Evolutionary conservation across 30 jellyfish, hydroid and myxozoan species (phyloP).

Genomic region (Sanderia malayensis): DNA sequence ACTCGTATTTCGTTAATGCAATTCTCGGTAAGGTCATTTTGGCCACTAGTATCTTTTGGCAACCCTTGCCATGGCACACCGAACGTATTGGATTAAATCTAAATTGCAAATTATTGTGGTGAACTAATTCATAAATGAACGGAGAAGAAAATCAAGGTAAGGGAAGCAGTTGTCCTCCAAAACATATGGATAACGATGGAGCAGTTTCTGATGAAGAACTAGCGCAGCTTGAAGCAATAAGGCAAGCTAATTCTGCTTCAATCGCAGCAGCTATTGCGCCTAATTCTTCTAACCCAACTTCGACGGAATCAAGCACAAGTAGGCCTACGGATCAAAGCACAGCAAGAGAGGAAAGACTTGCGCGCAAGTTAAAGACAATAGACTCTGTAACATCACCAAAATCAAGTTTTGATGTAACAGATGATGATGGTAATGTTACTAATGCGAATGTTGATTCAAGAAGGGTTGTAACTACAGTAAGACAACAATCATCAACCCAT

Average conservation of each 20-base stretch:
- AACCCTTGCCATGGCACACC: too few species aligned
- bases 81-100: too few species aligned
- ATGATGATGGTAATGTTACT: conserved; percentile 8
- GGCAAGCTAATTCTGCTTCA: neutral
- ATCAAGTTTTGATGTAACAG: conserved; percentile 64
- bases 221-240: conserved; percentile 16
- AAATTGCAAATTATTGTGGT: too few species aligned
- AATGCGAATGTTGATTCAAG: too few species aligned
- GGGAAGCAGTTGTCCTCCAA: neutral
- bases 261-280: neutral
- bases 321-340: conserved; percentile 16
- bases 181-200: conserved; percentile 22
- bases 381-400: conserved; percentile 79
- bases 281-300: neutral
- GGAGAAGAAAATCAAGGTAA: conserved; percentile 22
- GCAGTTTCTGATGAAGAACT: conserved; percentile 57
- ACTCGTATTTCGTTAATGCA: too few species aligned
- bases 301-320: conserved; percentile 22
- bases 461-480: conserved; percentile 5
- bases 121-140: conserved; percentile 29
- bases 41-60: too few species aligned
- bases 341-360: conserved; percentile 82
- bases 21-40: too few species aligned
- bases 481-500: neutral
- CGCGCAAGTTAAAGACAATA: conserved; percentile 69